phyloP scores from a whole-genome alignment of 37 sponge, comb jelly and placozoan species.

The Mnemiopsis leidyi region DNA sequence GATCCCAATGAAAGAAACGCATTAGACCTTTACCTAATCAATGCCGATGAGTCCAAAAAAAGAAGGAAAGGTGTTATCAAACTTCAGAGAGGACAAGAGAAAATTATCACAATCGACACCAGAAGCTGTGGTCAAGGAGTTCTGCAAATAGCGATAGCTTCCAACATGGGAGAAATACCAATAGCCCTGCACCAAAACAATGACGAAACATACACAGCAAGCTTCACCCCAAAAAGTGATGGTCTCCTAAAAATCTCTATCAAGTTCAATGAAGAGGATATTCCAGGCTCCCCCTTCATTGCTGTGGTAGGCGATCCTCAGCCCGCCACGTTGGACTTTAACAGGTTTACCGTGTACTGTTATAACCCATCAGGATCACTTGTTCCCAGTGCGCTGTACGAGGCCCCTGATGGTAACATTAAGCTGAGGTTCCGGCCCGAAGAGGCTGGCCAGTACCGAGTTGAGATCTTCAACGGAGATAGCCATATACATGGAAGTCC shows the following conservation, averaged over 20 bases:
- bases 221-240: neutral
- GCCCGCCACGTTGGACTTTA: neutral
- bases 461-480: neutral
- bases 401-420: neutral
- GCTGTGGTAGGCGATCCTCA: neutral
- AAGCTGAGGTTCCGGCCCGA: neutral
- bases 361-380: neutral
- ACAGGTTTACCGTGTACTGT: neutral
- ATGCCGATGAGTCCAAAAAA: neutral
- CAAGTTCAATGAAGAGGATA: neutral
- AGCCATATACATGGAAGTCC: slow-evolving; percentile 15
- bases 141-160: neutral
- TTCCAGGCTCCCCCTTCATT: neutral
- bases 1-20: neutral
- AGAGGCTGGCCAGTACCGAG: neutral
- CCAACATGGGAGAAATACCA: neutral
- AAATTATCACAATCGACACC: neutral
- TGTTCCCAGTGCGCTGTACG: neutral
- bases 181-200: neutral
- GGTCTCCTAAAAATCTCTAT: neutral
- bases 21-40: neutral
- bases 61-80: neutral
- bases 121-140: slow-evolving; percentile 7
- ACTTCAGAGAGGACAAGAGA: neutral
- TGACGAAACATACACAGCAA: neutral